Evolutionary conservation across 2,113 vertebrate species (phyloP).

Genomic region (Oryctolagus cuniculus): DNA sequence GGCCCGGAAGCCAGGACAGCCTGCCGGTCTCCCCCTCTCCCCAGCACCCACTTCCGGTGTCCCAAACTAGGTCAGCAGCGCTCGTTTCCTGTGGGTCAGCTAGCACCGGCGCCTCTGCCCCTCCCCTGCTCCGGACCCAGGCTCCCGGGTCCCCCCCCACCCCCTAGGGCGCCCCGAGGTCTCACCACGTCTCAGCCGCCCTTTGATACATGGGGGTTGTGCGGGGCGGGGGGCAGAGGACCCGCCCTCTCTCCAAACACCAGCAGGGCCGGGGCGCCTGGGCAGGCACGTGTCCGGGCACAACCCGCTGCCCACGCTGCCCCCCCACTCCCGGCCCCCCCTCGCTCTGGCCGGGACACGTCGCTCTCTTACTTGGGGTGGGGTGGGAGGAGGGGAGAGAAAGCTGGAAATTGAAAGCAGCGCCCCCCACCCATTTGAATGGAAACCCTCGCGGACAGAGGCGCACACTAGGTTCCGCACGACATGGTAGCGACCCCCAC

Average conservation of each 20-base stretch:
- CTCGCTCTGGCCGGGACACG: constrained; percentile 80
- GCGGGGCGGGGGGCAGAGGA: constrained; percentile 80
- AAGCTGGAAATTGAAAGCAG: constrained; percentile 60
- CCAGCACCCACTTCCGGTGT: constrained; percentile 86
- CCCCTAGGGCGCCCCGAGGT: constrained; percentile 84
- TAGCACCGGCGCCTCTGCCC: constrained; percentile 83
- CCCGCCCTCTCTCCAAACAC: constrained; percentile 86
- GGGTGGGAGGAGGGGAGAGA: constrained; percentile 77
- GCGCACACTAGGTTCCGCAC: constrained; percentile 11
- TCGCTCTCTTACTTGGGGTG: constrained; percentile 81
- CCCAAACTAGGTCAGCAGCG: constrained; percentile 86
- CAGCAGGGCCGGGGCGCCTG: constrained; percentile 82
- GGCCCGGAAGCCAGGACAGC: constrained; percentile 84
- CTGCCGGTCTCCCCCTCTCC: constrained; percentile 82
- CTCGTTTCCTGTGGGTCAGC: constrained; percentile 85
- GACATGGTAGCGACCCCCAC: constrained; percentile 69
- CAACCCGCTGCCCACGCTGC: constrained; percentile 83
- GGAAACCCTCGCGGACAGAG: constrained; percentile 43
- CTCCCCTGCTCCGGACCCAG: constrained; percentile 83
- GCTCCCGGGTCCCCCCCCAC: constrained; percentile 68
- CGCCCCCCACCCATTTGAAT: constrained; percentile 70
- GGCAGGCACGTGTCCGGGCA: constrained; percentile 86
- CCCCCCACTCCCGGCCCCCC: constrained; percentile 68
- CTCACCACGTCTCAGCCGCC: constrained; percentile 85
- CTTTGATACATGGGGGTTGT: constrained; percentile 85